Percentiles rank a stretch among this genome's conserved stretches.
Conservation (phyloP, 2,113 vertebrate species). For the Anolis sagrei region DNA sequence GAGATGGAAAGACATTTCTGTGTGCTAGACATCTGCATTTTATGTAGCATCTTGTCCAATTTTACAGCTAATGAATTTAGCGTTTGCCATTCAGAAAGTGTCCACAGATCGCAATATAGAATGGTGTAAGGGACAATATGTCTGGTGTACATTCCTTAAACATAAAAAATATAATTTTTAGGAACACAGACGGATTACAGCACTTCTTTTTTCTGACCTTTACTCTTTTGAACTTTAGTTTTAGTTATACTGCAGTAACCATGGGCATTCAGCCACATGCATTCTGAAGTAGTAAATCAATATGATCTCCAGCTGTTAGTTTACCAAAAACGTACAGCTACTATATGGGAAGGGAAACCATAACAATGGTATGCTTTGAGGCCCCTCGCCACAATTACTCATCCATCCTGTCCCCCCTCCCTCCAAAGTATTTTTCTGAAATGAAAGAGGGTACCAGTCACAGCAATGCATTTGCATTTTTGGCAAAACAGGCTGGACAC, state of each 20-base stretch:
- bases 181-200: too few species aligned
- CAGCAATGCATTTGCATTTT: conserved; percentile 29
- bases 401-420: conserved; percentile 11
- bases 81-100: neutral
- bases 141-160: neutral
- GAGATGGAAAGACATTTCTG: neutral
- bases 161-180: neutral
- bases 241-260: neutral
- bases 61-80: neutral
- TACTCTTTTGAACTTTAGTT: neutral
- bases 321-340: neutral
- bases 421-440: conserved; percentile 3
- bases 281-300: neutral
- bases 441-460: conserved; percentile 14
- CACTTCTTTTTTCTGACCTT: neutral
- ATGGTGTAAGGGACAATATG: too few species aligned
- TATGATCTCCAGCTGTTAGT: neutral
- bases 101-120: neutral
- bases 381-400: neutral
- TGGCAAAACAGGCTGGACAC: conserved; percentile 47
- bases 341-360: neutral
- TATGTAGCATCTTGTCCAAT: too few species aligned
- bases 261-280: neutral
- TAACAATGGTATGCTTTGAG: neutral
- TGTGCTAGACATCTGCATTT: neutral